Percentiles rank a stretch among this genome's conserved stretches.
phyloP scores from a whole-genome alignment of 2,113 vertebrate species.

The Prinia subflava region DNA sequence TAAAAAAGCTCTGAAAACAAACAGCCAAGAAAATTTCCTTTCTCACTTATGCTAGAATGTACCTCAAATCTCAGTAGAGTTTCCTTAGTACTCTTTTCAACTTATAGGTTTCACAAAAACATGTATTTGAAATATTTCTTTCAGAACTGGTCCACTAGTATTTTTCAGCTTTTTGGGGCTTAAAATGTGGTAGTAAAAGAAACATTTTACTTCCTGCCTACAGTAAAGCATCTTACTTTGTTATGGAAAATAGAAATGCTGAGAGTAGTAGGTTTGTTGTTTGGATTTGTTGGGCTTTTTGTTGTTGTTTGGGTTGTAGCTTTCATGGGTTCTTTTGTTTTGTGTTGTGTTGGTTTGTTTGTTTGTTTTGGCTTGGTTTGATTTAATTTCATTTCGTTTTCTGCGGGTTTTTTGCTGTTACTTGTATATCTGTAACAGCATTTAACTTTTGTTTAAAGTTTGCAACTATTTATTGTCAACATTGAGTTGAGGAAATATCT shows the following conservation, averaged over 20 bases:
- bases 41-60: background rate
- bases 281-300: background rate
- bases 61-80: background rate
- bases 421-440: background rate
- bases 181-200: background rate
- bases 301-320: background rate
- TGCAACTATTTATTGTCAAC: background rate
- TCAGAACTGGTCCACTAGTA: background rate
- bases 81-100: background rate
- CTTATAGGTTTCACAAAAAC: background rate
- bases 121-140: background rate
- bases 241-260: background rate
- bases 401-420: background rate
- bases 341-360: background rate
- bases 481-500: background rate
- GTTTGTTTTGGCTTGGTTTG: background rate
- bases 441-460: background rate
- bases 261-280: background rate
- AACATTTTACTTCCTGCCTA: background rate
- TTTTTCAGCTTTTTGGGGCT: background rate
- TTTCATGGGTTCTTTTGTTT: background rate
- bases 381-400: background rate
- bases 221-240: background rate
- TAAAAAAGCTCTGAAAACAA: background rate
- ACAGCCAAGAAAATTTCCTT: background rate